Evolutionary conservation across 2,797 vertebrate genomes (phyloP).

Genomic region (Sylvilagus floridanus): DNA sequence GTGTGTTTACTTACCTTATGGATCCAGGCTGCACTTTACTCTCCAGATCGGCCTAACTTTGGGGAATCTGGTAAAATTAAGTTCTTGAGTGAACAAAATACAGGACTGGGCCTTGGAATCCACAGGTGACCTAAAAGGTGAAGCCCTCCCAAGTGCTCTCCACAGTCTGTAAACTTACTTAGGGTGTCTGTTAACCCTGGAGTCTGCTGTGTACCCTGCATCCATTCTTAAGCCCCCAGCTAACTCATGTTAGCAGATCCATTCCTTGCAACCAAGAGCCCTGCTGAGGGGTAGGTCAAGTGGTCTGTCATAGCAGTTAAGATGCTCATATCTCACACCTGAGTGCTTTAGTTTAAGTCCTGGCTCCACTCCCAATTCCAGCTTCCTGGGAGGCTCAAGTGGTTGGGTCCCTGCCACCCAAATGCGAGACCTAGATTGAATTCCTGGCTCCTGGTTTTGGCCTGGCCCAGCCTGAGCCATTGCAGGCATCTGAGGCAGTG

Average conservation of each 20-base stretch:
- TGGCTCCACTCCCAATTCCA: too few relatives aligned
- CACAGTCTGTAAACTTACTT: background rate
- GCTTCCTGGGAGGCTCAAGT: too few relatives aligned
- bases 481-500: too few relatives aligned
- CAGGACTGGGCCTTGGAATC: background rate
- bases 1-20: too few relatives aligned
- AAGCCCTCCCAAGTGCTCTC: background rate
- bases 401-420: too few relatives aligned
- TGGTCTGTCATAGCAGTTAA: too few relatives aligned
- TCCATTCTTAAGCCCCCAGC: background rate
- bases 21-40: too few relatives aligned
- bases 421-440: too few relatives aligned
- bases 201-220: background rate
- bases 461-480: background rate
- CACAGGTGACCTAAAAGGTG: background rate
- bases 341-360: too few relatives aligned
- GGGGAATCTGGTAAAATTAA: background rate
- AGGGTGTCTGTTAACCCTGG: background rate
- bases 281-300: too few relatives aligned
- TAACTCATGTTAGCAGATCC: background rate
- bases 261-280: too few relatives aligned
- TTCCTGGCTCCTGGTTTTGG: background rate
- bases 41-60: background rate
- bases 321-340: too few relatives aligned
- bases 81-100: background rate